A percentile compares a stretch with the other conserved stretches of the same genome.
phyloP scores from a whole-genome alignment of 2,888 invertebrate genomes.

The Lochmaea crataegi region DNA sequence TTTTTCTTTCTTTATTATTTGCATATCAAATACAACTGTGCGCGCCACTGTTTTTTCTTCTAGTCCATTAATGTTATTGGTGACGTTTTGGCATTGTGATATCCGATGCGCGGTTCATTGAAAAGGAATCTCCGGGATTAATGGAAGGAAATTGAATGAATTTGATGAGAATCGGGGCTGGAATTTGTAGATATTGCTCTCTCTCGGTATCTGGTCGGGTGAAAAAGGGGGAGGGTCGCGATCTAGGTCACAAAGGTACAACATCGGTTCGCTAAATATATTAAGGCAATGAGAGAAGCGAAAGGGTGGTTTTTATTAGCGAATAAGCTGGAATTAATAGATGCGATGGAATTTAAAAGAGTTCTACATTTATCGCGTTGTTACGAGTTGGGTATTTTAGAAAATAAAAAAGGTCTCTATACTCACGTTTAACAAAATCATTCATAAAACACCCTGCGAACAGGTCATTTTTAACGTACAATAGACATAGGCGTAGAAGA shows the following conservation, averaged over 20 bases:
- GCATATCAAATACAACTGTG: too few relatives aligned
- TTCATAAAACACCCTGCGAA: too few relatives aligned
- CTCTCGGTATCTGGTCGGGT: not conserved
- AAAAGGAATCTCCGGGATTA: constrained; percentile 37
- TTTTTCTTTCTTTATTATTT: too few relatives aligned
- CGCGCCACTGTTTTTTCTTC: constrained; percentile 10
- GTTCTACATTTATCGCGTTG: not conserved
- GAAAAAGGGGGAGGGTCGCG: not conserved
- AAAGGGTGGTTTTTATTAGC: not conserved
- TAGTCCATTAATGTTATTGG: constrained; percentile 40
- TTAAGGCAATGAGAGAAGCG: not conserved
- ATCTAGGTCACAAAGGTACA: constrained; percentile 22
- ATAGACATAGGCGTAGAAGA: too few relatives aligned
- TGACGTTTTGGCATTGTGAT: constrained; percentile 36
- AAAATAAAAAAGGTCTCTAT: too few relatives aligned
- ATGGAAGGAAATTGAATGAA: constrained; percentile 36
- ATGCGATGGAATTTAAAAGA: not conserved
- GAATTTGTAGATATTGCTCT: constrained; percentile 22
- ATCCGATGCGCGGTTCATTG: constrained; percentile 30
- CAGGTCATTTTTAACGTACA: too few relatives aligned
- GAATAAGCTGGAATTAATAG: not conserved
- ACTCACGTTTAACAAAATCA: too few relatives aligned
- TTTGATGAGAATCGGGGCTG: constrained; percentile 29
- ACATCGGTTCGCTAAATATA: too few relatives aligned
- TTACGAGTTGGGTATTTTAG: too few relatives aligned